Conservation (phyloP, 2,888 invertebrate genomes). For the Drosophila leonis region DNA sequence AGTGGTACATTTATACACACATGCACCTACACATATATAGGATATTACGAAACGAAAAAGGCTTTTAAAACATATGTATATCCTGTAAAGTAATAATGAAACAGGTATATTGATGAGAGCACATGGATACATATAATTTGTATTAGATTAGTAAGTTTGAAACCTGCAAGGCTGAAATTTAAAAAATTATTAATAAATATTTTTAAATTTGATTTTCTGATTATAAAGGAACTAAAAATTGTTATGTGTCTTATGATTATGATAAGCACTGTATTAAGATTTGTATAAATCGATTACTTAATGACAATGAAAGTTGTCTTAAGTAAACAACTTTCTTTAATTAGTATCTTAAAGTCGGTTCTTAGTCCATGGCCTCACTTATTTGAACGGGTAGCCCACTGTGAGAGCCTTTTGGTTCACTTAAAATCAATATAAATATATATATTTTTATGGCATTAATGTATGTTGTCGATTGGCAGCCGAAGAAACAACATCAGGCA, state of each 20-base stretch:
- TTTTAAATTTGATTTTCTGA: no score
- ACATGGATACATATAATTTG: background rate
- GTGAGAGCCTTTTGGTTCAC: slow-evolving; percentile 5
- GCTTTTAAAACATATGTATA: slow-evolving; percentile 15
- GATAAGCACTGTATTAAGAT: no score
- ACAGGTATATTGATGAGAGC: slow-evolving; percentile 5
- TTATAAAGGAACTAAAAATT: no score
- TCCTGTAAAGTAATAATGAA: background rate
- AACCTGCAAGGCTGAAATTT: no score
- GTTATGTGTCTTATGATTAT: no score
- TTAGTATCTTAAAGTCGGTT: background rate
- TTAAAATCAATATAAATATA: slow-evolving; percentile 14
- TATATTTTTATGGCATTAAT: slow-evolving; percentile 7
- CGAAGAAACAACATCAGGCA: slow-evolving; percentile 10
- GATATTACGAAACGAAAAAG: slow-evolving; percentile 34
- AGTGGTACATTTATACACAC: background rate
- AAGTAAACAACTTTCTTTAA: background rate
- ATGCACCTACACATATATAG: background rate
- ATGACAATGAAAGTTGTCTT: background rate
- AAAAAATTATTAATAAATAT: no score
- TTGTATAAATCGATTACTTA: no score
- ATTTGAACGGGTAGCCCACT: background rate
- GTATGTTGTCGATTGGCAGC: slow-evolving; percentile 9
- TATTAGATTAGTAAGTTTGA: background rate
- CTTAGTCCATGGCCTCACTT: background rate